Evolutionary conservation across 2,888 invertebrate genomes (phyloP).

Genomic region (Oithona nana): DNA sequence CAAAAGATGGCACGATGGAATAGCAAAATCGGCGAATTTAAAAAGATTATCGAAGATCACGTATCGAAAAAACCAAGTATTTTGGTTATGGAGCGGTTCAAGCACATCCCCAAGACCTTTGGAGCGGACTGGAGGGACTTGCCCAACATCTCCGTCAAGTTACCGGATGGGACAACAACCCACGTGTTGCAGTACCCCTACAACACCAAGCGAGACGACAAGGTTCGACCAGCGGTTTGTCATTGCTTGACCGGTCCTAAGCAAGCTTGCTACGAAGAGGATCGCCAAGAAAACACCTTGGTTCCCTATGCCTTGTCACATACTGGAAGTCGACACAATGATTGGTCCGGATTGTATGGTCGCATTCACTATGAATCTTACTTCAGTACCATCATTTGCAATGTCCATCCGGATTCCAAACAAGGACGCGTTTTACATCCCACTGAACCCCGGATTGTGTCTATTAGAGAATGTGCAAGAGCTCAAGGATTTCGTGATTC

Average conservation of each 20-base stretch:
- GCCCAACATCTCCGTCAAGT: conserved; percentile 49
- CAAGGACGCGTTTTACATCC: conserved; percentile 70
- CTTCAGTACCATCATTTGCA: conserved; percentile 59
- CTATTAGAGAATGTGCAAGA: conserved; percentile 64
- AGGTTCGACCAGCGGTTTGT: conserved; percentile 56
- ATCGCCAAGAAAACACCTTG: conserved; percentile 58
- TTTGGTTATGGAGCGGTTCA: conserved; percentile 53
- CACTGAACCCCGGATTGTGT: conserved; percentile 56
- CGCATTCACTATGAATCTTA: conserved; percentile 63
- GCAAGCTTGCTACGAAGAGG: conserved; percentile 41
- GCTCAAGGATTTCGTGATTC: conserved; percentile 65
- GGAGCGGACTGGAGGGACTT: conserved; percentile 73
- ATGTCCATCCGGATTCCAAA: conserved; percentile 78
- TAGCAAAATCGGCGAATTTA: conserved; percentile 28
- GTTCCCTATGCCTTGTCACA: conserved; percentile 78
- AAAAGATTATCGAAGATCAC: conserved; percentile 38
- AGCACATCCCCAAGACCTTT: conserved; percentile 47
- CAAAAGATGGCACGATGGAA: conserved; percentile 35
- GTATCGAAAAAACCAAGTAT: conserved; percentile 67
- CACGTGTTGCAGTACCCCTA: conserved; percentile 31
- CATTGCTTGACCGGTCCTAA: conserved; percentile 38
- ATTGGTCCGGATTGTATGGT: conserved; percentile 69
- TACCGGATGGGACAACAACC: conserved; percentile 46
- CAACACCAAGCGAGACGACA: conserved; percentile 16
- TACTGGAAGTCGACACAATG: conserved; percentile 61